Evolutionary conservation across 2,888 invertebrate genomes (phyloP).

Genomic region (Hyposoter dolosus): DNA sequence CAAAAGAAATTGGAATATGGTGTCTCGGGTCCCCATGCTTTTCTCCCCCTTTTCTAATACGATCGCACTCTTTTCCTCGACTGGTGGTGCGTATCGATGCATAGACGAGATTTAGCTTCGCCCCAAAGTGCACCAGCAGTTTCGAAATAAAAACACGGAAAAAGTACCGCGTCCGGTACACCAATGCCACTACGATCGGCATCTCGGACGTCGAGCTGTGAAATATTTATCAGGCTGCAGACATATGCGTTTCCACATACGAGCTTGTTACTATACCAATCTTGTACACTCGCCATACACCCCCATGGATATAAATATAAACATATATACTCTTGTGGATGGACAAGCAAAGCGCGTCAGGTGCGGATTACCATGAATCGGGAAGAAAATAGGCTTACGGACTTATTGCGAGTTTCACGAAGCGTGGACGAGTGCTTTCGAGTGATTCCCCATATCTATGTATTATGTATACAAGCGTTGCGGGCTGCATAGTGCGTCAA

Average conservation of each 20-base stretch:
- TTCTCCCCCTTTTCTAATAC: conserved; percentile 43
- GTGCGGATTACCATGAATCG: conserved; percentile 78
- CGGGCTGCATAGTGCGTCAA: not conserved
- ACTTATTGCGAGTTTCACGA: conserved; percentile 70
- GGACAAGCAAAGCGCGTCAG: conserved; percentile 62
- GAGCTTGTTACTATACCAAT: conserved; percentile 49
- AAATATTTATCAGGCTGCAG: conserved; percentile 81
- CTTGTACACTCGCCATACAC: conserved; percentile 24
- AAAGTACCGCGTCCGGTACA: conserved; percentile 41
- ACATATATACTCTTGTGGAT: not conserved
- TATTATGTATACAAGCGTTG: conserved; percentile 16
- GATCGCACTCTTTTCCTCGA: conserved; percentile 46
- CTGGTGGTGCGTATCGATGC: conserved; percentile 24
- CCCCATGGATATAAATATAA: not conserved
- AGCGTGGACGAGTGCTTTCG: conserved; percentile 71
- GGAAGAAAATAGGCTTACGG: conserved; percentile 77
- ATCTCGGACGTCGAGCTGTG: conserved; percentile 73
- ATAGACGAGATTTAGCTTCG: conserved; percentile 3
- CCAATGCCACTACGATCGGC: conserved; percentile 63
- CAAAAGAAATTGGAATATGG: not conserved
- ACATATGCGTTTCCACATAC: conserved; percentile 73
- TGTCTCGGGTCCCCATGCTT: conserved; percentile 16
- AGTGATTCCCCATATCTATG: conserved; percentile 70
- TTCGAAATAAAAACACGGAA: conserved; percentile 30
- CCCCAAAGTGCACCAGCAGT: conserved; percentile 45